Conservation (phyloP, 2,113 vertebrate genomes). For the Cricetomys ansorgei region DNA sequence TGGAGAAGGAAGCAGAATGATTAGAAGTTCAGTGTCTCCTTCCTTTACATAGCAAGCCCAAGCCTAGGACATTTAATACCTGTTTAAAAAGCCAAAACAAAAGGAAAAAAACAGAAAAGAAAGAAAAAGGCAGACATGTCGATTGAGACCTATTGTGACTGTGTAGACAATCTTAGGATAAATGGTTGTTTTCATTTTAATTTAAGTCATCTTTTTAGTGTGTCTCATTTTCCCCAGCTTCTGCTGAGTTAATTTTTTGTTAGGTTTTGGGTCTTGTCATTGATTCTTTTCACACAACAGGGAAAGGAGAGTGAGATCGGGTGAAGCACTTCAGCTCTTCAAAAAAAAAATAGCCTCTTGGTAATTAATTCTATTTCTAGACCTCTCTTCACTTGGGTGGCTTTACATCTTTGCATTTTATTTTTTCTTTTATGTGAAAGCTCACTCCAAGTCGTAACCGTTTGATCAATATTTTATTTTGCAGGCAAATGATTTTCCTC, state of each 20-base stretch:
- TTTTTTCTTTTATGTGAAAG: constrained; percentile 71
- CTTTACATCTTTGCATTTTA: constrained; percentile 67
- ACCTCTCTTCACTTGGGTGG: constrained; percentile 63
- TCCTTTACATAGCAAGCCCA: not conserved
- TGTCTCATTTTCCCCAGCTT: not conserved
- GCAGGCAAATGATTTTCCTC: constrained; percentile 48
- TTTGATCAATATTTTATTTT: constrained; percentile 79
- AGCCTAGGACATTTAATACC: no score
- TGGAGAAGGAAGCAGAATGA: not conserved
- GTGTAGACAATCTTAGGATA: not conserved
- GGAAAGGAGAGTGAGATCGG: constrained; percentile 21
- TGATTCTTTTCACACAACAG: constrained; percentile 3
- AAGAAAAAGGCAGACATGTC: not conserved
- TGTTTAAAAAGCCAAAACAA: not conserved
- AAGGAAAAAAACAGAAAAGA: not conserved
- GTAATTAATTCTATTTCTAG: constrained; percentile 74
- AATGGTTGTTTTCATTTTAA: constrained; percentile 10
- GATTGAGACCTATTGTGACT: not conserved
- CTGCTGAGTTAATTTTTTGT: constrained; percentile 29
- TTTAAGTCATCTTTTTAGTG: not conserved
- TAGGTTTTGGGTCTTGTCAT: constrained; percentile 54
- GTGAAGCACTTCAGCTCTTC: constrained; percentile 44
- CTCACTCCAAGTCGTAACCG: constrained; percentile 40
- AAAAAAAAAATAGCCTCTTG: not conserved
- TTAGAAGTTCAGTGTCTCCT: not conserved